Conservation (phyloP, 2,113 vertebrate genomes). For the Hippolais icterina region DNA sequence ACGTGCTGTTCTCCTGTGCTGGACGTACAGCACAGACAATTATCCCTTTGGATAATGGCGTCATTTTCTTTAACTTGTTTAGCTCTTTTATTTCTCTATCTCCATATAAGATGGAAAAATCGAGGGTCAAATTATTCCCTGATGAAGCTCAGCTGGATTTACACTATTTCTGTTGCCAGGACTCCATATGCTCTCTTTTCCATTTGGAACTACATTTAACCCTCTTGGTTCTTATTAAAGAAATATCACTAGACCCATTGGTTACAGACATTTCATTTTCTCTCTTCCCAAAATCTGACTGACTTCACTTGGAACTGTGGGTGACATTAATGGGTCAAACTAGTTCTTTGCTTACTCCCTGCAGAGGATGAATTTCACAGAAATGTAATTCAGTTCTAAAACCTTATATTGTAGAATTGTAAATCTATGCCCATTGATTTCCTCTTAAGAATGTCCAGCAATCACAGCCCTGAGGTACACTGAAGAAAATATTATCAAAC, state of each 20-base stretch:
- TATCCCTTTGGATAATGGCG: constrained; percentile 2
- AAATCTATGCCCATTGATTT: constrained; percentile 59
- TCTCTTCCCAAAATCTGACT: neutral
- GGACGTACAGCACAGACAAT: constrained; percentile 22
- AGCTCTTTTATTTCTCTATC: neutral
- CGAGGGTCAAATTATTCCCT: neutral
- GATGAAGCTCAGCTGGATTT: neutral
- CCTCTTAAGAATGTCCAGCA: neutral
- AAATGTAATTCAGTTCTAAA: constrained; percentile 6
- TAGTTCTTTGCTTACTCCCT: neutral
- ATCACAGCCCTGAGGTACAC: neutral
- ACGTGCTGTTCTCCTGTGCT: constrained; percentile 42
- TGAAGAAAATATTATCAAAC: constrained; percentile 13
- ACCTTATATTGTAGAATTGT: neutral
- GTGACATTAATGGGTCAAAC: neutral
- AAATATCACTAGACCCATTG: neutral
- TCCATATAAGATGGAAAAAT: neutral
- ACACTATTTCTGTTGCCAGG: neutral
- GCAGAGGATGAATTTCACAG: neutral
- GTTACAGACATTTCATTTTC: neutral
- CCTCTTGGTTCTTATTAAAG: neutral
- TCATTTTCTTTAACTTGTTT: neutral
- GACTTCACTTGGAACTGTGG: neutral
- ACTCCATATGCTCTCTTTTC: neutral
- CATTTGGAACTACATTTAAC: neutral